Base-by-base conservation (phyloP, 2,113 vertebrate species). In the Ophiodon elongatus region DNA sequence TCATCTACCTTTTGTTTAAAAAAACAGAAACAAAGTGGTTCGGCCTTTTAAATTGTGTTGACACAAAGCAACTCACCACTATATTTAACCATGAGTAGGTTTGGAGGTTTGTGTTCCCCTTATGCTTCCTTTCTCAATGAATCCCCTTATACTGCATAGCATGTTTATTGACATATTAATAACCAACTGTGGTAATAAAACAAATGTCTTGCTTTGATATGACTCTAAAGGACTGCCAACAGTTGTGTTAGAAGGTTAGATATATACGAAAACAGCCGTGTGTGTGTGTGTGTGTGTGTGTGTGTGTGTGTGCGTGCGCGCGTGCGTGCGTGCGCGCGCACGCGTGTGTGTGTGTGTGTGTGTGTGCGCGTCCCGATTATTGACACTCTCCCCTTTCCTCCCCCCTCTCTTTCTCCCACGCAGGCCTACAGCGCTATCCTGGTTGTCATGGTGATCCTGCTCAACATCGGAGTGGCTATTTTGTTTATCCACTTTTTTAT, bases 401-500 rank as follows among this genome's bases (percentile, higher is more conserved):
- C 73, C 65, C 93, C 69, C n/a, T n/a, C n/a, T 91, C 89, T 93
- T 86, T 94, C 88, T 90, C 91, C 87, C 83, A 95, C 95, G 41
- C 96, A 99, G 98, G 97, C 97, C 92, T 99, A 97, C 25, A 98
- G 97, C 83, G 96, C 97, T n/a, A 96, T 99, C 94, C 95, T 99
- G 94, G 98, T 99, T 84, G 97, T 96, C 96, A 98, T 99, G 98
- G 98, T 99, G 97, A 98, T 99, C 96, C 96, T 99, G 96, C 97
- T 99, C 92, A 99, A 99, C 96, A 99, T 99, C 43, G 98, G 97
- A 97, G 97, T 99, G 85, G 98, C 98, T 96, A 96, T 99, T 96
- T 97, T 99, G 96, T 99, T 99, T 96, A 99, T 99, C 94, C 98
- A 99, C 96, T 99, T 99, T 97, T 99, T 99, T 98, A 99, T 99